A percentile compares a stretch with the other conserved stretches of the same genome.
Evolutionary conservation across 2,113 vertebrate genomes (phyloP).

Genomic region (Urocitellus parryii): DNA sequence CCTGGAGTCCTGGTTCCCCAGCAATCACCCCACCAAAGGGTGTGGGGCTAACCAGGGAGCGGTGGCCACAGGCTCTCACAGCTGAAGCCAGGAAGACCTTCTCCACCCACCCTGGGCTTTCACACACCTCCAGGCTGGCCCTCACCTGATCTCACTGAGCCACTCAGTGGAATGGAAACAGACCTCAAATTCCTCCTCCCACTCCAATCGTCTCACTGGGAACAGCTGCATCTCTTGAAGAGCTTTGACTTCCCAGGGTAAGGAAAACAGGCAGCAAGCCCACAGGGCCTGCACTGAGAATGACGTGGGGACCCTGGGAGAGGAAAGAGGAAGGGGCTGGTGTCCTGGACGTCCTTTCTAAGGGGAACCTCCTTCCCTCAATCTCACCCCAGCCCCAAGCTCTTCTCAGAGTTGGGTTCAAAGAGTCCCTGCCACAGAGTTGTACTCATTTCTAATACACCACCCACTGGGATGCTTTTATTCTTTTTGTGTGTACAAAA

Average conservation of each 20-base stretch:
- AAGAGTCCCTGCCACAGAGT: not conserved
- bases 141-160: slow-evolving; percentile 92
- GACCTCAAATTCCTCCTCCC: slow-evolving; percentile 89
- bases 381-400: no score
- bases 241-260: slow-evolving; percentile 92
- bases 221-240: slow-evolving; percentile 94
- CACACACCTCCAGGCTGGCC: not conserved
- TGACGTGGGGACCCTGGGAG: no score
- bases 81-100: not conserved
- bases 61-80: not conserved
- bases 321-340: not conserved
- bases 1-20: not conserved
- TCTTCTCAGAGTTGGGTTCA: not conserved
- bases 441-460: not conserved
- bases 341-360: not conserved
- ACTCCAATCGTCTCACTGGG: slow-evolving; percentile 91
- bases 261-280: not conserved
- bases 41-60: not conserved
- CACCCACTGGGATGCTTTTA: accelerated
- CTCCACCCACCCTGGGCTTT: not conserved
- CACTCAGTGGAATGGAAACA: slow-evolving; percentile 92
- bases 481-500: not conserved
- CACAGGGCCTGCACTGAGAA: no score
- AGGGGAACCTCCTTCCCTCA: not conserved
- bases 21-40: not conserved